A percentile compares a stretch with the other conserved stretches of the same genome.
These are phyloP conservation scores for Ammodytes marinus DNA, from an alignment of 2,113 vertebrate genomes.

Conservation along the genomic window DNA sequence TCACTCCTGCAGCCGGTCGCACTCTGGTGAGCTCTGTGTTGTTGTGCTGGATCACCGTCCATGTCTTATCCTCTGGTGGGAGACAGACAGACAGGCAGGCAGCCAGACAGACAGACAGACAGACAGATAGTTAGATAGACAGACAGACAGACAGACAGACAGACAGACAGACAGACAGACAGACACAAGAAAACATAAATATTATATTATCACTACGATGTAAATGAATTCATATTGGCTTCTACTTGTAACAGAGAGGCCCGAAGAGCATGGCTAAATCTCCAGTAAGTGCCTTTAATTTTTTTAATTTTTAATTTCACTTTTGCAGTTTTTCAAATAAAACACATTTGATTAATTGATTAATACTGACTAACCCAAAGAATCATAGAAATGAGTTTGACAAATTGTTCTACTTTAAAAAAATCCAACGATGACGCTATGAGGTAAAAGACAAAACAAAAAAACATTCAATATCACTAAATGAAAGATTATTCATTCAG, in stretches of 20 bases:
- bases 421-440: no score
- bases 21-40: conserved; percentile 90
- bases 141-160: neutral
- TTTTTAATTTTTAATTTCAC: neutral
- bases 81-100: neutral
- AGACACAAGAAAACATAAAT: neutral
- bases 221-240: no score
- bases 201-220: neutral
- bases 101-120: neutral
- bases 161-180: neutral
- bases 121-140: neutral
- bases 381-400: neutral
- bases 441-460: no score
- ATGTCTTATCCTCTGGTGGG: conserved; percentile 82
- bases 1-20: conserved; percentile 81
- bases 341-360: no score
- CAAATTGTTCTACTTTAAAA: no score
- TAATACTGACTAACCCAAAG: neutral
- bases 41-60: conserved; percentile 94
- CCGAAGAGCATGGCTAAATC: no score
- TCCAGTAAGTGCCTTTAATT: neutral
- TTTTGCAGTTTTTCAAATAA: no score
- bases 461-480: no score
- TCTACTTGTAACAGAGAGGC: no score
- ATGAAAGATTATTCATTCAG: no score